phyloP scores from a whole-genome alignment of 2,113 vertebrate genomes.

The Peromyscus polionotus region DNA sequence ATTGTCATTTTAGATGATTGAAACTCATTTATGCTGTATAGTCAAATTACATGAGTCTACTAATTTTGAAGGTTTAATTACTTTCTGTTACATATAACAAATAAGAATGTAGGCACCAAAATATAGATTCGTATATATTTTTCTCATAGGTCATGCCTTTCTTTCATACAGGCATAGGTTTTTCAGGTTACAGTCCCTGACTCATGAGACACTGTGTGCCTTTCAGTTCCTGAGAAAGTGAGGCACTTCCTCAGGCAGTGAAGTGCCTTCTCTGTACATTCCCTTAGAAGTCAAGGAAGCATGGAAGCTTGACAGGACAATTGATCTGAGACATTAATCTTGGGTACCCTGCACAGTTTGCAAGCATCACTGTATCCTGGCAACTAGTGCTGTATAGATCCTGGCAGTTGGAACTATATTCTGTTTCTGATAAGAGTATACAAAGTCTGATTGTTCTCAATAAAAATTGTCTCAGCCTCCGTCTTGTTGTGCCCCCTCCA shows the following conservation, averaged over 20 bases:
- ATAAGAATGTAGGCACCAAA: background rate
- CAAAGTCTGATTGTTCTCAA: background rate
- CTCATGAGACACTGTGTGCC: background rate
- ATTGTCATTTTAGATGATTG: background rate
- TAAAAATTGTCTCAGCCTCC: background rate
- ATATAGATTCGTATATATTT: constrained; percentile 13
- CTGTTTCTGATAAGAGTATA: background rate
- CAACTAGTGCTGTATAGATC: background rate
- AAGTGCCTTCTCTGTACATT: background rate
- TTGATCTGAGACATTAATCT: background rate
- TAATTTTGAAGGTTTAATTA: constrained; percentile 32
- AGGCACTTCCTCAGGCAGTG: background rate
- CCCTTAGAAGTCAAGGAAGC: background rate
- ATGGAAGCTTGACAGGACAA: background rate
- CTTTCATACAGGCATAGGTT: no score
- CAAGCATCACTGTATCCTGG: background rate
- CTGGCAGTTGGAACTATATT: background rate
- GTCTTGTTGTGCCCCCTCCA: background rate
- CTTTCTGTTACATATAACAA: constrained; percentile 1
- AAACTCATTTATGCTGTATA: background rate
- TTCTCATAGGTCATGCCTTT: background rate
- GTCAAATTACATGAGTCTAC: background rate
- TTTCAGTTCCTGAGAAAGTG: background rate
- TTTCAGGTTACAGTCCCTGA: background rate
- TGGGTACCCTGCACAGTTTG: background rate